A percentile compares a stretch with the other conserved stretches of the same genome.
Conservation (phyloP, 2,797 vertebrate species). For the Tokudaia tokunoshimensis region DNA sequence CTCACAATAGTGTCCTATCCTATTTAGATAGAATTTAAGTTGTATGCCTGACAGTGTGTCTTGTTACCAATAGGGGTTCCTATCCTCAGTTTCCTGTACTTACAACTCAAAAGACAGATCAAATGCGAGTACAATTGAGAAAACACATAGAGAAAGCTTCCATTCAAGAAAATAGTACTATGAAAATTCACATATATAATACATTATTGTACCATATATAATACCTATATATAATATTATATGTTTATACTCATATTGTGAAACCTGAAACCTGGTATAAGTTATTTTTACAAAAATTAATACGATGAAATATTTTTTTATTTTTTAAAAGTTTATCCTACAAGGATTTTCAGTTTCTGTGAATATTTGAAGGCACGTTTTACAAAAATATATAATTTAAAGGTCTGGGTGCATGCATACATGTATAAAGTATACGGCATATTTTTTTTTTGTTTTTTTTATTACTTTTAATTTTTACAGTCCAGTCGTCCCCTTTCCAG, state of each 20-base stretch:
- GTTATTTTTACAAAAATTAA: too few species aligned
- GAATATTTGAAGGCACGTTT: not conserved
- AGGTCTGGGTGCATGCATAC: not conserved
- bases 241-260: too few species aligned
- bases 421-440: not conserved
- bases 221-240: too few species aligned
- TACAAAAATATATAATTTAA: not conserved
- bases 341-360: not conserved
- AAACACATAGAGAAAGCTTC: not conserved
- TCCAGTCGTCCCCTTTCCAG: not conserved
- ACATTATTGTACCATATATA: too few species aligned
- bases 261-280: too few species aligned
- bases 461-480: not conserved
- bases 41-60: not conserved
- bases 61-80: not conserved
- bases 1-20: not conserved
- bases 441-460: not conserved
- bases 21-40: not conserved
- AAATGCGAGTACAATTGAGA: not conserved
- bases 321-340: not conserved
- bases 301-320: too few species aligned
- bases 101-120: not conserved
- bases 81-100: not conserved
- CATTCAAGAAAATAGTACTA: not conserved
- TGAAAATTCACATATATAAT: not conserved